These are phyloP conservation scores for Ptychobarbus kaznakovi DNA, from an alignment of 2,797 vertebrate species.

Conservation along the genomic window DNA sequence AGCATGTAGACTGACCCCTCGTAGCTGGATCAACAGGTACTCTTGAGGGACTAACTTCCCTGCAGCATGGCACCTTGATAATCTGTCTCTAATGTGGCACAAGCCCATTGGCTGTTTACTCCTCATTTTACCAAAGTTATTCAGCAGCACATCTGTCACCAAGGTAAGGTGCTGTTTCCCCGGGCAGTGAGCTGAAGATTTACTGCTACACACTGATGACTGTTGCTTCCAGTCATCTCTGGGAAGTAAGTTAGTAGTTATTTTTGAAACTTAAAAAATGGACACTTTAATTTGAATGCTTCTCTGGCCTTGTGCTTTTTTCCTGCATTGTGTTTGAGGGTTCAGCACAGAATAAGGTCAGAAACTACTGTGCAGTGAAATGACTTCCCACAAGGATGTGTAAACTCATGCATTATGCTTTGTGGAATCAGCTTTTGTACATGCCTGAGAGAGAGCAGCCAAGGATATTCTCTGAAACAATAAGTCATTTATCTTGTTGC, in stretches of 20 bases:
- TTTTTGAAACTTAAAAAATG: slow-evolving; percentile 22
- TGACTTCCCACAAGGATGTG: neutral
- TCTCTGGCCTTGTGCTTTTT: neutral
- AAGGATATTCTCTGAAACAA: slow-evolving; percentile 39
- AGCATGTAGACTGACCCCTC: slow-evolving; percentile 11
- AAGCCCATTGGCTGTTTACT: slow-evolving; percentile 50
- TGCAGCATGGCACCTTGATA: slow-evolving; percentile 33
- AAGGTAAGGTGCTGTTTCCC: slow-evolving; percentile 23
- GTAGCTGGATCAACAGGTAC: slow-evolving; percentile 13
- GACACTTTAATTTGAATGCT: neutral
- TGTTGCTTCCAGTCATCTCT: slow-evolving; percentile 34
- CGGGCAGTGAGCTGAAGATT: slow-evolving; percentile 14
- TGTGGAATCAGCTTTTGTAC: slow-evolving; percentile 3
- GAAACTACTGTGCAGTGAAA: neutral
- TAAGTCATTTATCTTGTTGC: slow-evolving; percentile 26
- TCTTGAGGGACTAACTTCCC: slow-evolving; percentile 19
- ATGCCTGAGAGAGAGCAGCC: slow-evolving; percentile 7
- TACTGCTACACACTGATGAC: slow-evolving; percentile 23
- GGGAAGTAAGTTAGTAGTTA: slow-evolving; percentile 5
- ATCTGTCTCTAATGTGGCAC: slow-evolving; percentile 45
- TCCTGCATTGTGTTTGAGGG: neutral
- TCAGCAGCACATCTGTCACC: slow-evolving; percentile 44
- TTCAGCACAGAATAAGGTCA: slow-evolving; percentile 4
- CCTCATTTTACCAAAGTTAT: slow-evolving; percentile 43
- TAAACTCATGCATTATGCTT: slow-evolving; percentile 18